Percentiles rank a stretch among this genome's conserved stretches.
These are phyloP conservation scores for Cliona cf. orientalis DNA, from an alignment of 37 sponge, comb jelly and placozoan species.

Conservation along the genomic window DNA sequence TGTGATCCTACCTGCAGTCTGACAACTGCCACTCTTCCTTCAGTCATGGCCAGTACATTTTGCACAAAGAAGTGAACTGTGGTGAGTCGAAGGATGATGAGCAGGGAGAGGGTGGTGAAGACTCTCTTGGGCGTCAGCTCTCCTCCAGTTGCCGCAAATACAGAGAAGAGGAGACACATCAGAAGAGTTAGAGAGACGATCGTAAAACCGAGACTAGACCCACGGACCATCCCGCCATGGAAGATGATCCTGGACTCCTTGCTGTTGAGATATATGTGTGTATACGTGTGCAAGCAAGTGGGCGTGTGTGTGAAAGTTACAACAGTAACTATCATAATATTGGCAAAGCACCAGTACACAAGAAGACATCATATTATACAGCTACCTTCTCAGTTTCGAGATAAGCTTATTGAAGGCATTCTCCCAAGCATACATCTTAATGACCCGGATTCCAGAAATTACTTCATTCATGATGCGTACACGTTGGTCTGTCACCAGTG, in stretches of 20 bases:
- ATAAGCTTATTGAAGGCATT: constrained; percentile 66
- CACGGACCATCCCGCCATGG: constrained; percentile 17
- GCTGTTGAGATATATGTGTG: constrained; percentile 14
- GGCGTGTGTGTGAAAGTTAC: no score
- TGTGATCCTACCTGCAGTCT: constrained; percentile 30
- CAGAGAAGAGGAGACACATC: constrained; percentile 25
- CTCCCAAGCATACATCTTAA: constrained; percentile 96
- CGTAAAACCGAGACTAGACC: background rate
- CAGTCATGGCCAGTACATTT: background rate
- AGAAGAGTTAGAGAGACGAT: constrained; percentile 8
- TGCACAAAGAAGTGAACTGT: constrained; percentile 21
- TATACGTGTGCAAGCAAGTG: no score
- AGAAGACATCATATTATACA: no score
- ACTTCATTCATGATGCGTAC: constrained; percentile 83
- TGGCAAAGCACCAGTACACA: no score
- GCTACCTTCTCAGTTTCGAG: constrained; percentile 66
- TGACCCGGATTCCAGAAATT: constrained; percentile 84
- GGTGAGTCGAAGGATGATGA: constrained; percentile 16
- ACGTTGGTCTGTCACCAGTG: constrained; percentile 70
- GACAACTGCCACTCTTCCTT: constrained; percentile 9
- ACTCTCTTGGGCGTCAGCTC: constrained; percentile 34
- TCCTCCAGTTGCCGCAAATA: constrained; percentile 36
- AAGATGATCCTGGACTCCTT: constrained; percentile 27
- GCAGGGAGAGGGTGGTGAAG: constrained; percentile 45
- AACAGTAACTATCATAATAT: no score